Conservation (phyloP, 2,797 vertebrate genomes). For the Benthosema pterotum region DNA sequence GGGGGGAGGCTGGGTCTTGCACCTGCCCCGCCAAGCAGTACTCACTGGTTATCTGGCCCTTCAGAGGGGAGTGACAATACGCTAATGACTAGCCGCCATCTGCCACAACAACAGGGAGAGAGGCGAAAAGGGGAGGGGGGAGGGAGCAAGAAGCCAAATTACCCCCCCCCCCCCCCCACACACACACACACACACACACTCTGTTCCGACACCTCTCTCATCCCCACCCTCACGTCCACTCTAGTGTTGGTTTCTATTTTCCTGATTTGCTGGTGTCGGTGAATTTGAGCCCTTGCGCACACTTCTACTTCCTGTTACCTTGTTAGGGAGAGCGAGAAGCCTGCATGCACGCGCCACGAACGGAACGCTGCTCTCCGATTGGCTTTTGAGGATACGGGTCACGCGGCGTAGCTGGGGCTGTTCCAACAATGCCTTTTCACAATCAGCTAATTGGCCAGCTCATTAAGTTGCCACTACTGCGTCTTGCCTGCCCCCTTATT, state of each 20-base stretch:
- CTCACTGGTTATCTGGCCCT: slow-evolving; percentile 82
- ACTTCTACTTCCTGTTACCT: slow-evolving; percentile 35
- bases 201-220: slow-evolving; percentile 19
- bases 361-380: slow-evolving; percentile 28
- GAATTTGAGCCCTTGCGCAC: slow-evolving; percentile 22
- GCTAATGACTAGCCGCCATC: slow-evolving; percentile 86
- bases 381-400: slow-evolving; percentile 38
- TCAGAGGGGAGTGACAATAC: slow-evolving; percentile 84
- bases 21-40: slow-evolving; percentile 85
- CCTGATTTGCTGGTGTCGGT: slow-evolving; percentile 35
- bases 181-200: background rate
- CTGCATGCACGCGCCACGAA: too few relatives aligned
- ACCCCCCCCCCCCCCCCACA: slow-evolving; percentile 6
- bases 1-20: slow-evolving; percentile 81
- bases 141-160: slow-evolving; percentile 50
- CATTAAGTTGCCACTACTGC: slow-evolving; percentile 28
- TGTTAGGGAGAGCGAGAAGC: slow-evolving; percentile 11
- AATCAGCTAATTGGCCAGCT: slow-evolving; percentile 44
- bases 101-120: slow-evolving; percentile 75
- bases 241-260: slow-evolving; percentile 68
- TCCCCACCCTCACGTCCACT: slow-evolving; percentile 36
- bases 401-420: slow-evolving; percentile 29
- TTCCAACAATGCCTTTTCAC: slow-evolving; percentile 42
- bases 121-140: slow-evolving; percentile 37
- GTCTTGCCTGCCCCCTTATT: background rate